Evolutionary conservation across 2,113 vertebrate genomes (phyloP), one percentile per base, ranked within the genome.

Genomic region (Eulemur macaco): DNA sequence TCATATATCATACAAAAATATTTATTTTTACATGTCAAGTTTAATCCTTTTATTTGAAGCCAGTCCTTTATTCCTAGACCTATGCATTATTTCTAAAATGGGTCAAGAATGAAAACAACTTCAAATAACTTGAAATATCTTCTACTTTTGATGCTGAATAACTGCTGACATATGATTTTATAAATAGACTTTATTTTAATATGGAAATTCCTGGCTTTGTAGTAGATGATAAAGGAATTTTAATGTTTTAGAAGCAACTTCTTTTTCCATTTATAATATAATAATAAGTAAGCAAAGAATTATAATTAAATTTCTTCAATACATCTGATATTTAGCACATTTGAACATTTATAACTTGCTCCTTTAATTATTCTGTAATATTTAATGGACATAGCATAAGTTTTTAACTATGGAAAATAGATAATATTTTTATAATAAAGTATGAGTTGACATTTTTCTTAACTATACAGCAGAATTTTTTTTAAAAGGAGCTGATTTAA

Each of bases 171-270:
- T 89, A n/a, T 54, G 15, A 69, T 92, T 94, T 69, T 95, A 91
- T 91, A 97, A 85, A 96, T 95, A 50, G 45, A 96, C 81, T 95
- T 97, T 94, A 97, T 96, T 93, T 97, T 97, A 97, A 95, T 95
- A 98, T 92, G 97, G 68, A 88, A 85, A 69, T 83, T 42, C 73
- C 54, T 95, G 88, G 64, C 74, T 98, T 98, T 93, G n/a, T 91
- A 78, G 23, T 85, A 87, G 66, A 78, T 89, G 58, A 89, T 97
- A 97, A 96, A 93, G 13, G 34, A 95, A 97, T 96, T 85, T 96
- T 96, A 97, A 95, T 96, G 60, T 54, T 98, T 97, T 95, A 97
- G 87, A 98, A 88, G 63, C 89, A 98, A 96, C 58, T 97, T 94
- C 20, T 95, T 97, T 98, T 89, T 93, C 68, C 78, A 94, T 78